Base-by-base conservation (phyloP, 2,113 vertebrate genomes). In the Penelope pileata region DNA sequence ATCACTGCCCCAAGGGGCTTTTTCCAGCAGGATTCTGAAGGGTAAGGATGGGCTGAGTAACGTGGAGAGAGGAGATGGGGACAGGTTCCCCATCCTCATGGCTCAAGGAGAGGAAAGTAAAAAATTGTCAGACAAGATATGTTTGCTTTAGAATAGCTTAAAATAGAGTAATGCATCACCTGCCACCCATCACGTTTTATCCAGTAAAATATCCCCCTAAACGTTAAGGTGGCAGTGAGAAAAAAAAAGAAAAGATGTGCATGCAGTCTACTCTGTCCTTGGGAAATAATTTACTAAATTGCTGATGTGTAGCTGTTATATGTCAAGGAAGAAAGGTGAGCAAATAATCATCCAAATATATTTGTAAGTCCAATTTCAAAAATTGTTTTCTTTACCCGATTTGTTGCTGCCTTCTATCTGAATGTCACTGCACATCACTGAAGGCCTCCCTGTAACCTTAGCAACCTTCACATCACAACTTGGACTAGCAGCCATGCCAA, bases 341-440 rank as follows among this genome's bases (percentile, higher is more conserved):
- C 22, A 85, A 92, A 94, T 85, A 7, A 14, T 80, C 40, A 88
- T 47, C 34, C 45, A 86, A 76, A 73, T 68, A 38, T 12, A 72
- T 62, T 47, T 48, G 18, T 34, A 83, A 84, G 60, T 51, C 60
- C 67, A 66, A 72, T 89, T 76, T 76, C 30, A 83, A 45, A 75
- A 91, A 40, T 8, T 36, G n/a, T 54, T 80, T 84, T 93, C 51
- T 64, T 74, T 40, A n/a, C 19, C 85, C 10, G 0, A 4, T 77
- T 83, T 63, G 48, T 81, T 90, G 47, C n/a, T 68, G 72, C 58
- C 32, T 83, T 80, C 45, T 58, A 0, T 82, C 64, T 80, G 88
- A 94, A 93, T 68, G 90, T 74, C 92, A 84, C 42, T 23, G 78
- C 79, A 53, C 63, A 74, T 60, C 73, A 59, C 62, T 23, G 16